Conservation (phyloP, 2,113 vertebrate species). For the Connochaetes taurinus region DNA sequence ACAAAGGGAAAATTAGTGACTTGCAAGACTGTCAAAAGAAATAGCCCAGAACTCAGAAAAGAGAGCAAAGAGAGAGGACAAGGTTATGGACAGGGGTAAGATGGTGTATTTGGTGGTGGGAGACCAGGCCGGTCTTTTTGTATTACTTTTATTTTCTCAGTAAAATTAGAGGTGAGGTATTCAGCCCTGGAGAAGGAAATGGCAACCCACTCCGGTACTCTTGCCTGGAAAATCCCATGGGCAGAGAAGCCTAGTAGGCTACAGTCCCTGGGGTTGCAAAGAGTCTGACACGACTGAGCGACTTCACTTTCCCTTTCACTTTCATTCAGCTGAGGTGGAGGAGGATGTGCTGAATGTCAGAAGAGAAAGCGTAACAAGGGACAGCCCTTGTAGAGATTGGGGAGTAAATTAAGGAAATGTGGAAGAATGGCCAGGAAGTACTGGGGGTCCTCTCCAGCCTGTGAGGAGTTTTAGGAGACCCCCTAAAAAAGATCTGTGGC, state of each 20-base stretch:
- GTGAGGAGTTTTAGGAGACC: background rate
- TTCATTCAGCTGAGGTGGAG: background rate
- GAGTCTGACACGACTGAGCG: fast-evolving
- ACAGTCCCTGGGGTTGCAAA: background rate
- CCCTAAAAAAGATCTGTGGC: background rate
- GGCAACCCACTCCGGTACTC: background rate
- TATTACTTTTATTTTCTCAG: background rate
- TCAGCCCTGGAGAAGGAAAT: background rate
- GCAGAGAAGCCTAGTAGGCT: background rate
- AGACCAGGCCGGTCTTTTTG: background rate
- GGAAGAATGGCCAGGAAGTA: background rate
- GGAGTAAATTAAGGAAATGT: background rate
- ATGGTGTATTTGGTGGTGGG: background rate
- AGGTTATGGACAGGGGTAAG: fast-evolving
- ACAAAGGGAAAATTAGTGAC: background rate
- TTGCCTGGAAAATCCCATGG: background rate
- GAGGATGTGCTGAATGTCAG: background rate
- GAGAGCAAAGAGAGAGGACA: background rate
- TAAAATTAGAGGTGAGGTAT: background rate
- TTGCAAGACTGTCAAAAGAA: background rate
- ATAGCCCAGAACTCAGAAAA: background rate
- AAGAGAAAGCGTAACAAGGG: background rate
- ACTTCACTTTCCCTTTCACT: background rate
- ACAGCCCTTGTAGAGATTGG: background rate
- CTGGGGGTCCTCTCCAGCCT: background rate